Conservation (phyloP, 2,888 invertebrate species). For the Ommatoiulus sabulosus region DNA sequence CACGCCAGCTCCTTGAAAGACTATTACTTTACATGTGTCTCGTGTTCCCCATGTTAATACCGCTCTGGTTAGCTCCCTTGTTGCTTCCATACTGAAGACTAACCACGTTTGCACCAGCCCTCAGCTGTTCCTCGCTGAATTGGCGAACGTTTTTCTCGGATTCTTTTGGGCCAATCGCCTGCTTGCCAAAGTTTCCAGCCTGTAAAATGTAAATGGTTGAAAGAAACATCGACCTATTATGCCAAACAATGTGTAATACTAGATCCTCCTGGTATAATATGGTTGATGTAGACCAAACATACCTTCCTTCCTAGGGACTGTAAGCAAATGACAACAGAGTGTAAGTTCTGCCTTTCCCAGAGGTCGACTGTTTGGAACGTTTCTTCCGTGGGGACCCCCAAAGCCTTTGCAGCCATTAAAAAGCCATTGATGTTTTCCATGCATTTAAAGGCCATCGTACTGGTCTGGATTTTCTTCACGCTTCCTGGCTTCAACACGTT, state of each 20-base stretch:
- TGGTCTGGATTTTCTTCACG: constrained; percentile 92
- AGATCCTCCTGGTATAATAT: background rate
- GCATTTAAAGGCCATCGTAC: constrained; percentile 94
- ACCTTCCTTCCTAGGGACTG: constrained; percentile 96
- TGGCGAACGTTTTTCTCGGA: constrained; percentile 93
- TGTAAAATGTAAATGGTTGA: constrained; percentile 69
- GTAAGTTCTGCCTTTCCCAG: constrained; percentile 96
- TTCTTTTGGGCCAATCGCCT: constrained; percentile 95
- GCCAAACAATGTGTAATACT: background rate
- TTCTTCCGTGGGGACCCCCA: constrained; percentile 94
- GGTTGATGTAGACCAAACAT: background rate
- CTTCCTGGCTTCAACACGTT: constrained; percentile 87
- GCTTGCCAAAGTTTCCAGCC: constrained; percentile 70
- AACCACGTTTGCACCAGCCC: constrained; percentile 92
- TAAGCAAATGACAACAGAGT: constrained; percentile 94
- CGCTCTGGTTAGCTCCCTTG: constrained; percentile 96
- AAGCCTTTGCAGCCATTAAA: constrained; percentile 81
- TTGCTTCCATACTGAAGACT: constrained; percentile 93
- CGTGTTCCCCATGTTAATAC: constrained; percentile 96
- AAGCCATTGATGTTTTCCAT: constrained; percentile 99
- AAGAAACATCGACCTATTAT: constrained; percentile 66
- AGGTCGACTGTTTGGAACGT: constrained; percentile 98
- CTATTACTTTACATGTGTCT: constrained; percentile 85
- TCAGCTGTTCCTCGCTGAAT: constrained; percentile 93
- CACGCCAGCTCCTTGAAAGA: background rate